A percentile compares a stretch with the other conserved stretches of the same genome.
Conservation (phyloP, 1,140 invertebrate species). For the Drosophila hydei region DNA sequence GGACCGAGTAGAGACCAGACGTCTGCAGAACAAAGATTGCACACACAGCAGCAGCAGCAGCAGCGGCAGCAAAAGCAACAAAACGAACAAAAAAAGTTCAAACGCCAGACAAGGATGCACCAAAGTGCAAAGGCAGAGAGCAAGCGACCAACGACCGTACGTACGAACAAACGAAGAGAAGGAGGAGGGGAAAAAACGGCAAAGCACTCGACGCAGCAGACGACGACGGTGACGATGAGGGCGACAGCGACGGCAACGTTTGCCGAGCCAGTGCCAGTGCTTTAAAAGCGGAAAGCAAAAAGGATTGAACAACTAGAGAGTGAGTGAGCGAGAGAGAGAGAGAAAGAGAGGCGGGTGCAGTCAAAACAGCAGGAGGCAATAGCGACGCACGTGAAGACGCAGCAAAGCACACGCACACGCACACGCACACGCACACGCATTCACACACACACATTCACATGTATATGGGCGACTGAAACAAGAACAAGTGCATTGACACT, state of each 20-base stretch:
- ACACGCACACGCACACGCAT: slow-evolving; percentile 31
- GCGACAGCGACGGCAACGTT: slow-evolving; percentile 26
- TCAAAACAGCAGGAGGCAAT: slow-evolving; percentile 74
- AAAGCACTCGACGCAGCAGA: slow-evolving; percentile 69
- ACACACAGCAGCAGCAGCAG: slow-evolving; percentile 64
- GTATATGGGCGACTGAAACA: slow-evolving; percentile 54
- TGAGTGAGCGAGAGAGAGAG: not conserved
- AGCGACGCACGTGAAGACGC: slow-evolving; percentile 76
- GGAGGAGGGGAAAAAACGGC: slow-evolving; percentile 16
- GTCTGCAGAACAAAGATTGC: slow-evolving; percentile 80
- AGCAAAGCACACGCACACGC: slow-evolving; percentile 63
- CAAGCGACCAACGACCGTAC: slow-evolving; percentile 60
- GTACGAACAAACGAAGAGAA: slow-evolving; percentile 27
- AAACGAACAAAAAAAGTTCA: slow-evolving; percentile 76
- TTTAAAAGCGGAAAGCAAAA: slow-evolving; percentile 76
- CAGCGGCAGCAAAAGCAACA: slow-evolving; percentile 38
- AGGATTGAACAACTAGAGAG: slow-evolving; percentile 67
- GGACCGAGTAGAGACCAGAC: slow-evolving; percentile 55
- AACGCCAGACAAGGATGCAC: slow-evolving; percentile 82
- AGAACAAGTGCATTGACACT: slow-evolving; percentile 81
- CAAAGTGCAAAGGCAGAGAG: slow-evolving; percentile 78
- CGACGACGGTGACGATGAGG: slow-evolving; percentile 47
- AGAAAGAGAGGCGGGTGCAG: slow-evolving; percentile 18
- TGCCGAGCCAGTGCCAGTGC: slow-evolving; percentile 59
- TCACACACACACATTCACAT: slow-evolving; percentile 15